phyloP scores from a whole-genome alignment of 2,113 vertebrate species.

The Urocolius indicus region DNA sequence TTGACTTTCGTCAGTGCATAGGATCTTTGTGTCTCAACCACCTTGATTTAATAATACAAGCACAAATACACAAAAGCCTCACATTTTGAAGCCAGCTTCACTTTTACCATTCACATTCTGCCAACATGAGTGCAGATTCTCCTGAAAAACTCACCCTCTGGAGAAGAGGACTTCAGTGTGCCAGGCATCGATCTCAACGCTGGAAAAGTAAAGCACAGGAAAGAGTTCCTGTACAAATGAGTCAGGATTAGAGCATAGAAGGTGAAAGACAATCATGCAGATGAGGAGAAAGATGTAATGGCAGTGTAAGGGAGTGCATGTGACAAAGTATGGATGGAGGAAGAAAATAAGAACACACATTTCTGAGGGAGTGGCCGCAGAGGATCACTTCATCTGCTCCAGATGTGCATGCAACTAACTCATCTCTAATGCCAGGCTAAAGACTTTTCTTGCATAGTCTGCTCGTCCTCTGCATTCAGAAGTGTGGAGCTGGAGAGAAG shows the following conservation, averaged over 20 bases:
- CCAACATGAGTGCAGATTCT: background rate
- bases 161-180: background rate
- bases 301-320: background rate
- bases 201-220: background rate
- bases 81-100: background rate
- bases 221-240: background rate
- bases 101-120: background rate
- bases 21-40: background rate
- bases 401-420: background rate
- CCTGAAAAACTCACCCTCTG: background rate
- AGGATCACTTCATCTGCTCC: background rate
- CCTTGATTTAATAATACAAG: background rate
- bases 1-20: background rate
- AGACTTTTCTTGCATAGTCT: background rate
- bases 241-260: background rate
- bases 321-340: background rate
- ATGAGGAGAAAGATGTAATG: background rate
- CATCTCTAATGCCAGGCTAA: background rate
- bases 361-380: background rate
- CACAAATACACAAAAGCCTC: background rate
- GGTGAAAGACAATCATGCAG: background rate
- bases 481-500: background rate
- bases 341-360: fast-evolving
- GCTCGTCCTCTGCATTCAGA: background rate
- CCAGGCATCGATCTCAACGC: background rate